These are phyloP conservation scores for Hylaeus volcanicus DNA, from an alignment of 1,140 invertebrate genomes.

Conservation along the genomic window DNA sequence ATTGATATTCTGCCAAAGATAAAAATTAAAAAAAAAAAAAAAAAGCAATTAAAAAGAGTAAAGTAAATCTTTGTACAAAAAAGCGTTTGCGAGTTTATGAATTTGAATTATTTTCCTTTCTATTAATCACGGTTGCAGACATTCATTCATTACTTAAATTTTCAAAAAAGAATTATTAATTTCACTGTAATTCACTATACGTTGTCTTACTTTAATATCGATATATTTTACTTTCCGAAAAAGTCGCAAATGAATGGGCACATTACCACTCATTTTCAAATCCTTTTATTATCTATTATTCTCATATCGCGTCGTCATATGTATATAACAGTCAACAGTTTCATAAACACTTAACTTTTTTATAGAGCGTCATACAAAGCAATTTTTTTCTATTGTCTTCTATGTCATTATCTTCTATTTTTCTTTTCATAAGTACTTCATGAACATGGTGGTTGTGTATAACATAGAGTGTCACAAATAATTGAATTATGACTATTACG, in stretches of 20 bases:
- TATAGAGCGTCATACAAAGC: background rate
- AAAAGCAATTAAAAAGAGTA: background rate
- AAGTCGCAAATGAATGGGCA: constrained; percentile 46
- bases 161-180: constrained; percentile 75
- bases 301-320: constrained; percentile 23
- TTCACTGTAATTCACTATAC: constrained; percentile 69
- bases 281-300: constrained; percentile 35
- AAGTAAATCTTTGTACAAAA: background rate
- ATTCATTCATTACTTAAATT: constrained; percentile 75
- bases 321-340: constrained; percentile 32
- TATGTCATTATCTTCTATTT: background rate
- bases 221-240: constrained; percentile 72
- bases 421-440: background rate
- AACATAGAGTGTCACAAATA: background rate
- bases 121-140: constrained; percentile 78
- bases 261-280: constrained; percentile 35
- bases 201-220: constrained; percentile 75
- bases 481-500: background rate
- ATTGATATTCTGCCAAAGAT: constrained; percentile 18
- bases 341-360: constrained; percentile 27
- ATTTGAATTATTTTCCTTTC: constrained; percentile 73
- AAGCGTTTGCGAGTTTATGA: constrained; percentile 72
- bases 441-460: background rate
- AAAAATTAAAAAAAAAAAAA: background rate
- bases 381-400: background rate